Evolutionary conservation across 2,888 invertebrate genomes (phyloP).

Genomic region (Drosophila stalkeri): DNA sequence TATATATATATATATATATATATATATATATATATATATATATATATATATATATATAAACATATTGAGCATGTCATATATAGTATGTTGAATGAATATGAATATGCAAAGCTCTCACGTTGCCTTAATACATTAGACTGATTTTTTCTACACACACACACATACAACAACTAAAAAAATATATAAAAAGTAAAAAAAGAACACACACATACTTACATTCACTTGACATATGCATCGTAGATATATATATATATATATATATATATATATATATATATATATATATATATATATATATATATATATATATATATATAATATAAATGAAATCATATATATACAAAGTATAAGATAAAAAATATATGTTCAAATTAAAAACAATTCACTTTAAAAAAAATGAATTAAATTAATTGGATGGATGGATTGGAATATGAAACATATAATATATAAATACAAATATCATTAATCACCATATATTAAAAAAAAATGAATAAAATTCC

Average conservation of each 20-base stretch:
- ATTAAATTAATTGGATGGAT: conserved; percentile 38
- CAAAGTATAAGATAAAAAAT: conserved; percentile 1
- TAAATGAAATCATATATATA: conserved; percentile 6
- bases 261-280: background rate
- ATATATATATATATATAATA: conserved; percentile 7
- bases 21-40: conserved; percentile 32
- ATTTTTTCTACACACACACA: conserved; percentile 86
- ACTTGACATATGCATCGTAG: conserved; percentile 32
- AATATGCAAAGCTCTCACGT: conserved; percentile 87
- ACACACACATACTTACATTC: conserved; percentile 23
- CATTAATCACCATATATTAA: conserved; percentile 2
- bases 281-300: conserved; percentile 16
- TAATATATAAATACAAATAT: too few species aligned
- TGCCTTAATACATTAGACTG: conserved; percentile 90
- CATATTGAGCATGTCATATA: conserved; percentile 32
- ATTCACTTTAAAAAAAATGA: conserved; percentile 26
- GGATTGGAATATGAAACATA: conserved; percentile 40
- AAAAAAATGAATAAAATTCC: background rate
- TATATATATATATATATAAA: conserved; percentile 20
- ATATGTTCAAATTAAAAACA: conserved; percentile 20
- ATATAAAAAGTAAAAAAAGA: conserved; percentile 45
- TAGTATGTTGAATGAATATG: conserved; percentile 48
- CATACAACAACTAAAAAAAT: conserved; percentile 43
- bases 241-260: conserved; percentile 17
- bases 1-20: conserved; percentile 11